Evolutionary conservation across 2,797 vertebrate species (phyloP).

Genomic region (Girardinus metallicus): DNA sequence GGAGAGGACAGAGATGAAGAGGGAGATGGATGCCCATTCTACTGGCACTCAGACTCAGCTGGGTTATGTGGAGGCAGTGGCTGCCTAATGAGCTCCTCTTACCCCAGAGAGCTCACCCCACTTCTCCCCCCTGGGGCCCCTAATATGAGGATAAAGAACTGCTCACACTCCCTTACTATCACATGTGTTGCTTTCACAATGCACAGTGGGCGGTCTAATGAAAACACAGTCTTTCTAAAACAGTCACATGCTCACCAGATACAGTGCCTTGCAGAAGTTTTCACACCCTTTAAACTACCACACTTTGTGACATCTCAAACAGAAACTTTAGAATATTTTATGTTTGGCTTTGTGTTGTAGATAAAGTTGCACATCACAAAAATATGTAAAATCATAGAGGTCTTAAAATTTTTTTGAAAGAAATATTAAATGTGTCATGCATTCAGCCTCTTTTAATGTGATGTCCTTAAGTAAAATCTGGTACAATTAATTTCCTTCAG

Average conservation of each 20-base stretch:
- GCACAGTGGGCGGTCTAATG: constrained; percentile 63
- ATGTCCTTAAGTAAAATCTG: neutral
- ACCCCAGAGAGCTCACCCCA: constrained; percentile 77
- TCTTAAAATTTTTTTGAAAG: neutral
- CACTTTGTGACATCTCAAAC: neutral
- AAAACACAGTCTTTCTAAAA: constrained; percentile 68
- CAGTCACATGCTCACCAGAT: constrained; percentile 48
- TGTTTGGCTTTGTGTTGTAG: neutral
- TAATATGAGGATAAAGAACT: constrained; percentile 75
- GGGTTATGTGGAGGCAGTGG: constrained; percentile 77
- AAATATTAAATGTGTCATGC: neutral
- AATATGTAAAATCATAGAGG: neutral
- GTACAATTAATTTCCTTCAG: neutral
- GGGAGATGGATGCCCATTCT: constrained; percentile 75
- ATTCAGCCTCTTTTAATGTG: neutral
- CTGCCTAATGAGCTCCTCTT: constrained; percentile 83
- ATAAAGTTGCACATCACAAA: neutral
- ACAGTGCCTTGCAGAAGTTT: constrained; percentile 4
- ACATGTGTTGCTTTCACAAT: constrained; percentile 73
- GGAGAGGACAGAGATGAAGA: constrained; percentile 60
- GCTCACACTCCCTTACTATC: constrained; percentile 75
- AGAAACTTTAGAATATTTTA: neutral
- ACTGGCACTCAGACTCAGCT: constrained; percentile 81
- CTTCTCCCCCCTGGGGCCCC: constrained; percentile 69
- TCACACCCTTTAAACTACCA: neutral